These are phyloP conservation scores for Parnassius orleans DNA, from an alignment of 2,888 invertebrate species.

Conservation along the genomic window DNA sequence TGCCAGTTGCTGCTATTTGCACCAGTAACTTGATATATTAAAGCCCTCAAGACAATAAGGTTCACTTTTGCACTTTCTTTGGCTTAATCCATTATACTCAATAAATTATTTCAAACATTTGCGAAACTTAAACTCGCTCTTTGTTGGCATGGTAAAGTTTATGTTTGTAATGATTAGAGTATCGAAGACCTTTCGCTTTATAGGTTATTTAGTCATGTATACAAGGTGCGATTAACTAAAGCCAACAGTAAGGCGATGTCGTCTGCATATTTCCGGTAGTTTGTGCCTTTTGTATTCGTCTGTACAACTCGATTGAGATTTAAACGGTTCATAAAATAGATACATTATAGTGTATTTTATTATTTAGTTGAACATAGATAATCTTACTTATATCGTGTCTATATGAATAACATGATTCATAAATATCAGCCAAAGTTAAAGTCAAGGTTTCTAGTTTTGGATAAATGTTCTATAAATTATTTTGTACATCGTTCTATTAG, in stretches of 20 bases:
- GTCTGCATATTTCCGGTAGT: background rate
- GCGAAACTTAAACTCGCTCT: slow-evolving; percentile 6
- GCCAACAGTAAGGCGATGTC: background rate
- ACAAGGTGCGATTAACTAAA: background rate
- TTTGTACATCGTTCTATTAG: too few relatives aligned
- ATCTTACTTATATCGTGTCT: too few relatives aligned
- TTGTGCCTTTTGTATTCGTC: background rate
- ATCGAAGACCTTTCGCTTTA: slow-evolving; percentile 13
- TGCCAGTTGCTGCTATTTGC: too few relatives aligned
- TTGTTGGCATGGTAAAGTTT: slow-evolving; percentile 15
- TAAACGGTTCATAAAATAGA: too few relatives aligned
- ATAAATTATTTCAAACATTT: slow-evolving; percentile 21
- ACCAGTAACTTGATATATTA: too few relatives aligned
- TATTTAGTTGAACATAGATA: too few relatives aligned
- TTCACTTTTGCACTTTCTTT: background rate
- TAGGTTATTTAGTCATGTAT: slow-evolving; percentile 1
- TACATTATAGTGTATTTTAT: too few relatives aligned
- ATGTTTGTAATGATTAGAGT: slow-evolving; percentile 15
- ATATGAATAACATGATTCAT: too few relatives aligned
- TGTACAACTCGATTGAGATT: too few relatives aligned
- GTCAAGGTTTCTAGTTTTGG: too few relatives aligned
- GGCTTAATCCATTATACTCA: slow-evolving; percentile 2
- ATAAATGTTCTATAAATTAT: too few relatives aligned
- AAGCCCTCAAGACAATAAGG: background rate
- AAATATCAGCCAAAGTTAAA: too few relatives aligned